Evolutionary conservation across 2,797 vertebrate genomes (phyloP).

Genomic region (Phrynocephalus guinanensis): DNA sequence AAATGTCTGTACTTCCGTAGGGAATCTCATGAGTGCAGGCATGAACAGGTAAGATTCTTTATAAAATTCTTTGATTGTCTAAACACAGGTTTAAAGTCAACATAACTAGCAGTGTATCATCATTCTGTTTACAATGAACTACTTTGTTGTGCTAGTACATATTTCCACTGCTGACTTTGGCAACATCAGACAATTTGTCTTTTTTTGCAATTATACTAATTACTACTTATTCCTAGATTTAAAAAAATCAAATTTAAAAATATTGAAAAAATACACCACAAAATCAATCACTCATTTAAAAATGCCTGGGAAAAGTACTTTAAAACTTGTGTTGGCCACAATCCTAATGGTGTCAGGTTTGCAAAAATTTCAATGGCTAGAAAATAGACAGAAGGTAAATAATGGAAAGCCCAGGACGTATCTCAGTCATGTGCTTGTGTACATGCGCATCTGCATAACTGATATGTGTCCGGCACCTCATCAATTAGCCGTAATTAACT

Average conservation of each 20-base stretch:
- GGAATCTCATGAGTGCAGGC: background rate
- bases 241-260: background rate
- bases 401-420: no score
- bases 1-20: background rate
- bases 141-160: background rate
- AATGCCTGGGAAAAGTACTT: background rate
- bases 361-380: no score
- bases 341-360: no score
- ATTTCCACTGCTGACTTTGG: conserved; percentile 4
- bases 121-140: conserved; percentile 11
- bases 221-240: background rate
- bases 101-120: background rate
- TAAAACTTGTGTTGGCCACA: background rate
- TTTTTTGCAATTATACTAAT: conserved; percentile 14
- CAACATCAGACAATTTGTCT: background rate
- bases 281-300: background rate
- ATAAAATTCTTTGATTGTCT: background rate
- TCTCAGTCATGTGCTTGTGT: no score
- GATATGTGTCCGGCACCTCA: no score
- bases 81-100: conserved; percentile 6
- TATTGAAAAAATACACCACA: conserved; percentile 3
- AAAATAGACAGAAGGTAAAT: no score
- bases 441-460: no score
- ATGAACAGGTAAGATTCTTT: background rate
- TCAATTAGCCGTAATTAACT: no score